Conservation (phyloP, 1,140 invertebrate genomes). For the Eupristina koningsbergeri region DNA sequence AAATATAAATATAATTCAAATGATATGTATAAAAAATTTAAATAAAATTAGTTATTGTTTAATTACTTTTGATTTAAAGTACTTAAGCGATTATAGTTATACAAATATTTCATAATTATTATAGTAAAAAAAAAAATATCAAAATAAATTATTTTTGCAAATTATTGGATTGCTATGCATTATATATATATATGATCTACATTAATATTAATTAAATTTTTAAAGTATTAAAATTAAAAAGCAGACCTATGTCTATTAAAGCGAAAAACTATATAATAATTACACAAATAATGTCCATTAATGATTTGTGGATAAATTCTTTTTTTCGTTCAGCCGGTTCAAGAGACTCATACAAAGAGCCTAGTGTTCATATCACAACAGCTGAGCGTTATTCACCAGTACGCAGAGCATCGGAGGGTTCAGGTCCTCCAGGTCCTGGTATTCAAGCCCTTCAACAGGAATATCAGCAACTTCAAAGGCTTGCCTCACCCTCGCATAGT, state of each 20-base stretch:
- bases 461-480: constrained; percentile 80
- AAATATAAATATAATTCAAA: no score
- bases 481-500: constrained; percentile 74
- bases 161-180: no score
- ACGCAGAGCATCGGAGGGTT: constrained; percentile 88
- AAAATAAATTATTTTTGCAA: no score
- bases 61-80: neutral
- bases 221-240: no score
- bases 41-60: neutral
- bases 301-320: neutral
- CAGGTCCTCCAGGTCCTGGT: constrained; percentile 74
- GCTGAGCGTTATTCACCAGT: constrained; percentile 91
- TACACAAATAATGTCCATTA: neutral
- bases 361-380: constrained; percentile 71
- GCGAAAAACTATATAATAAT: no score
- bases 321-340: constrained; percentile 56
- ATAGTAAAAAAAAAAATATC: no score
- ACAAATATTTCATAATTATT: no score
- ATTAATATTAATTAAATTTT: no score
- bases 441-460: constrained; percentile 80
- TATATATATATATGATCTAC: no score
- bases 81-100: neutral
- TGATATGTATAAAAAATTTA: neutral
- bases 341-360: constrained; percentile 72
- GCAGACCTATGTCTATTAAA: no score